A percentile compares a stretch with the other conserved stretches of the same genome.
phyloP scores from a whole-genome alignment of 2,797 vertebrate genomes.

The Malacoraja senta region DNA sequence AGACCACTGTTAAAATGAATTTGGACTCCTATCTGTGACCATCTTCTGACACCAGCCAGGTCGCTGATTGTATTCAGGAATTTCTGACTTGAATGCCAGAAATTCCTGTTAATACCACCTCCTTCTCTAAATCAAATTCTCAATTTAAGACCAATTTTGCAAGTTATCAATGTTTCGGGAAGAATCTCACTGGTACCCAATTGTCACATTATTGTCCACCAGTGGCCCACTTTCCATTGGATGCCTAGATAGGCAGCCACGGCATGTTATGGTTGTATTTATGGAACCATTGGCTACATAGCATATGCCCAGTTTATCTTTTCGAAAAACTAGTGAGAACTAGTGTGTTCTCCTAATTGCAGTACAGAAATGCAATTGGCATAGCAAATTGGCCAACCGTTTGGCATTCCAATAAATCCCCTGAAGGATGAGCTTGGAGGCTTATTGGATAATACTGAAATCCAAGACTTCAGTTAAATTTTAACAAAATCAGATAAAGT shows the following conservation, averaged over 20 bases:
- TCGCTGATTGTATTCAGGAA: neutral
- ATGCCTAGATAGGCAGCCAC: neutral
- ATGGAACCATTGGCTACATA: neutral
- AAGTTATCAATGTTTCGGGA: neutral
- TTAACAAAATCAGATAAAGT: neutral
- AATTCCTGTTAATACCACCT: neutral
- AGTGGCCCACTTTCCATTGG: neutral
- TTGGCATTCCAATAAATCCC: neutral
- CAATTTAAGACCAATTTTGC: neutral
- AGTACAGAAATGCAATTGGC: neutral
- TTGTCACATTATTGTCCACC: neutral
- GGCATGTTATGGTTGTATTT: neutral
- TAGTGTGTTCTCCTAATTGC: neutral
- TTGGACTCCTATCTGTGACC: slow-evolving; percentile 4
- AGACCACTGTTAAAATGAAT: neutral
- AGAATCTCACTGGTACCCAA: neutral
- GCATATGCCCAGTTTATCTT: neutral
- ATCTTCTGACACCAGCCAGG: neutral
- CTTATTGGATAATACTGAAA: neutral
- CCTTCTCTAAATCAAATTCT: neutral
- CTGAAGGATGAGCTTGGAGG: neutral
- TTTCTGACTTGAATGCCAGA: slow-evolving; percentile 9
- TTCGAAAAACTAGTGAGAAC: neutral
- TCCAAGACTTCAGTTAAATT: neutral
- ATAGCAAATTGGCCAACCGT: neutral